These are phyloP conservation scores for Oreamnos americanus DNA, from an alignment of 2,113 vertebrate genomes.

Conservation along the genomic window DNA sequence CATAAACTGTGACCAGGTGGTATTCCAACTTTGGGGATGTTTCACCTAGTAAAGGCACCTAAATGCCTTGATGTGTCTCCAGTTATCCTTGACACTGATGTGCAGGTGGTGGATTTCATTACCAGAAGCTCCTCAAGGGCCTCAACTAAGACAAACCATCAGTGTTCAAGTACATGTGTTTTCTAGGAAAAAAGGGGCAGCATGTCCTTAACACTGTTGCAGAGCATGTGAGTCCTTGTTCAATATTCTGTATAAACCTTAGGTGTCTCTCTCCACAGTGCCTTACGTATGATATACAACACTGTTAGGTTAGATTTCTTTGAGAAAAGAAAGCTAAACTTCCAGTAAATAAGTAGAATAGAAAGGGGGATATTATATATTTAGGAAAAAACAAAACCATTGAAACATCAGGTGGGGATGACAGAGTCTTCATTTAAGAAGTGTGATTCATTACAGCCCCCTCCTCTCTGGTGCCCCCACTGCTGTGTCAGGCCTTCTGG, in stretches of 20 bases:
- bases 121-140: background rate
- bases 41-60: background rate
- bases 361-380: background rate
- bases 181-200: background rate
- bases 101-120: background rate
- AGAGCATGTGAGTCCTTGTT: background rate
- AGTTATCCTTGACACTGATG: background rate
- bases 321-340: background rate
- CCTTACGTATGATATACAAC: accelerated
- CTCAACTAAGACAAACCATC: background rate
- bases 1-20: background rate
- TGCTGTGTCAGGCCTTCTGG: background rate
- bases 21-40: too few relatives aligned
- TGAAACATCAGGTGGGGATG: background rate
- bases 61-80: background rate
- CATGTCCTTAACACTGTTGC: background rate
- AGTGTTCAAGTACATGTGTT: background rate
- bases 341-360: background rate
- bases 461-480: background rate
- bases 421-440: background rate
- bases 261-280: background rate
- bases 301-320: background rate
- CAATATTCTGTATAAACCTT: background rate
- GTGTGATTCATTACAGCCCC: too few relatives aligned
- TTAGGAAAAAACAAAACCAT: background rate